Evolutionary conservation across 1,140 invertebrate genomes (phyloP), one percentile per base, ranked within the genome.

Genomic region (Paraescarpia echinospica): DNA sequence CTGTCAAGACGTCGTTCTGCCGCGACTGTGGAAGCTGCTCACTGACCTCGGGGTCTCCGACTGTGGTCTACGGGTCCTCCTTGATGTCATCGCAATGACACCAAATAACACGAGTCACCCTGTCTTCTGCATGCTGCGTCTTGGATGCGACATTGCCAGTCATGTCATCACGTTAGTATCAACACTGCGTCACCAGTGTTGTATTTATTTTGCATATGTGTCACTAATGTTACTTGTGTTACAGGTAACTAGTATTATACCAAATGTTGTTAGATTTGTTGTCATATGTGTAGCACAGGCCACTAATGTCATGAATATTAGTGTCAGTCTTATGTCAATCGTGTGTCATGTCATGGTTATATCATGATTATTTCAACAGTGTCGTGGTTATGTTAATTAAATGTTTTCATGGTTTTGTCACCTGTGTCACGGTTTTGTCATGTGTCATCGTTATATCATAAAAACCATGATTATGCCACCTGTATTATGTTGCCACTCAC

Each of bases 121-220:
- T 9, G 94, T 96, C 91, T 96, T 96, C 93, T 95, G 95, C 92
- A 95, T 99, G 96, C 96, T 99, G 4, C 98, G 98, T 95, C 96
- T 99, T 1, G 99, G 99, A 96, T 98, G 98, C 94, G 99, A 99
- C 95, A 98, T 98, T 95, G 98, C 99, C 97, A 98, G 98, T n/a
- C 98, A 99, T 96, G 98, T 99, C 95, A 98, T 99, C 89, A 99
- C 98, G 98, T 99, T 97, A 97, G 98, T 97, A 94, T 90, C 89
- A 31, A 9, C 35, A 77, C 22, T 77, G 27, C 22, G 59, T 31
- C 59, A 77, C 27, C 59, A 77, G 27, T 77, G 27, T 77, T 51
- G 8, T 9, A 51, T 8, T 51, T 51, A 51, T 18, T 77, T 77
- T 77, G 27, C 59, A 31, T 0, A 4, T 77, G 59, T 77, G 59